Base-by-base conservation (phyloP, 2,888 invertebrate genomes). In the Dendrolimus pini region DNA sequence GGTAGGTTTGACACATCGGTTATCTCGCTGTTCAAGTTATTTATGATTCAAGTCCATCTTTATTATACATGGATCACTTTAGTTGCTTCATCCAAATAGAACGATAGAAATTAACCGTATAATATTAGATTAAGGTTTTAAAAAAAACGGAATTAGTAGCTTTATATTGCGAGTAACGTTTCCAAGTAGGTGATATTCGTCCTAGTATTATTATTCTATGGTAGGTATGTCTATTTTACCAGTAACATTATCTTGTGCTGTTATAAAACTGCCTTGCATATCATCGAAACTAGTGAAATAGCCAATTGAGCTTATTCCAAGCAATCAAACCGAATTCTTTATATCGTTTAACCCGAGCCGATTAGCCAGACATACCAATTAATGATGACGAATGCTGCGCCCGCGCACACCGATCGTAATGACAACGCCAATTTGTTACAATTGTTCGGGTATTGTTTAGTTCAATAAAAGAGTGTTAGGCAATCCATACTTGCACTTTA, bases 291-390 rank as follows among this genome's bases (percentile, higher is more conserved):
- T 62, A 68, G 63, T 67, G 68, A 67, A 75, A 78, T 71, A 65
- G 72, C 65, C 77, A 85, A 84, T 85, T 85, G 76, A 80, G 80
- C 79, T 80, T 65, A 72, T 83, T 83, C 68, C 62, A 65, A 70
- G 76, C 80, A 85, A 84, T 85, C 80, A 83, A 72, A 74, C 69
- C 60, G 67, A 80, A 82, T 81, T 80, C 78, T 72, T 77, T 67
- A 59, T 47, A 68, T 67, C 71, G 69, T 74, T 73, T 71, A 70
- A 68, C 67, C 66, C 66, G 61, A 63, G 65, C 63, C 69, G 70
- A 73, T 82, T 80, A 79, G 73, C 79, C 76, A 80, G 71, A 65
- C 78, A 66, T 75, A 75, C 73, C 73, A 73, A 77, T 77, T 78
- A 71, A 70, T 71, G 73, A 64, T 75, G 75, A 76, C 74, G 71